A percentile compares a stretch with the other conserved stretches of the same genome.
Conservation (phyloP, 2,113 vertebrate genomes). For the Eonycteris spelaea region DNA sequence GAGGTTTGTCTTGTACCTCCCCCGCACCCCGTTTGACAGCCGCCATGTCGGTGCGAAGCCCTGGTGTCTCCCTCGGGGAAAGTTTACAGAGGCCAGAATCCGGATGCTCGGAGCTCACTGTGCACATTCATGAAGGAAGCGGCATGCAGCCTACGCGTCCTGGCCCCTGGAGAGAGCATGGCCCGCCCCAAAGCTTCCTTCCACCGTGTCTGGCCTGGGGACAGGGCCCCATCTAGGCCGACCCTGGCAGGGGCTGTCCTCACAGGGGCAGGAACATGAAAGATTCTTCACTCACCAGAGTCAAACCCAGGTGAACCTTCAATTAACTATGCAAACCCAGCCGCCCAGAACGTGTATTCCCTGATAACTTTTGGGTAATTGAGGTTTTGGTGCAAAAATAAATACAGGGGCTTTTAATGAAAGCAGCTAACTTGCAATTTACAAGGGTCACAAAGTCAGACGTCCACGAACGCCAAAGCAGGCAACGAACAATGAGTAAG, state of each 20-base stretch:
- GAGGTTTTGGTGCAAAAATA: conserved; percentile 44
- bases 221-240: too few species aligned
- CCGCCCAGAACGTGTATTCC: neutral
- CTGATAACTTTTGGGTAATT: conserved; percentile 6
- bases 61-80: neutral
- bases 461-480: neutral
- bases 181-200: neutral
- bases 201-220: neutral
- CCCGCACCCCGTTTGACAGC: neutral
- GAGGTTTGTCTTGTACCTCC: neutral
- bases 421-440: neutral
- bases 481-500: neutral
- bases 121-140: neutral
- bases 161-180: neutral
- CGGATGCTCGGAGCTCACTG: neutral
- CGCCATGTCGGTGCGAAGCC: neutral
- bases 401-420: conserved; percentile 42
- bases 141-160: neutral
- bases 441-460: conserved; percentile 6
- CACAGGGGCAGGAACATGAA: neutral
- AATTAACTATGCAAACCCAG: conserved; percentile 37
- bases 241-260: neutral
- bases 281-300: neutral
- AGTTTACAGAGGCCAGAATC: neutral
- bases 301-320: conserved; percentile 24